Percentiles rank a stretch among this genome's conserved stretches.
These are phyloP conservation scores for Balaeniceps rex DNA, from an alignment of 2,113 vertebrate genomes.

Conservation along the genomic window DNA sequence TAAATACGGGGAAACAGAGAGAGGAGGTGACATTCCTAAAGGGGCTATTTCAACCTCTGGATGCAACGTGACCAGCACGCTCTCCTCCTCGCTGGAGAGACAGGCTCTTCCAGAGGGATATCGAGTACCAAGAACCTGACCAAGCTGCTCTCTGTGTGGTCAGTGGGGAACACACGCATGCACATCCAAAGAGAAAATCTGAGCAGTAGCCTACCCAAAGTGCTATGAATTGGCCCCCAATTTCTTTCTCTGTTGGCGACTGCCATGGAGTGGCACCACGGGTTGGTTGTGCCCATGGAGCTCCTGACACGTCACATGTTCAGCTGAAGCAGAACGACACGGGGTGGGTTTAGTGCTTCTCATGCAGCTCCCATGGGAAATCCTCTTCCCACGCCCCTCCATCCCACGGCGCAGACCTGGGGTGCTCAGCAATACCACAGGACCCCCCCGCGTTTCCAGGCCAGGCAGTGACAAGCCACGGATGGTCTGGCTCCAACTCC, in stretches of 20 bases:
- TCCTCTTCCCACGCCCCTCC: no score
- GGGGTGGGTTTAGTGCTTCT: background rate
- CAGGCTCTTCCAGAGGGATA: background rate
- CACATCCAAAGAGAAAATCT: fast-evolving
- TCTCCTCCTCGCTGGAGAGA: background rate
- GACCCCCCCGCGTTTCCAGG: background rate
- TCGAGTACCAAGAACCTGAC: background rate
- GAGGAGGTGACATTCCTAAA: background rate
- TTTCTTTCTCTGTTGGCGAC: background rate
- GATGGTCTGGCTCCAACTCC: background rate
- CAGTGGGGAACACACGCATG: background rate
- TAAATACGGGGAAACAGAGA: background rate
- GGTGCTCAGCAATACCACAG: background rate
- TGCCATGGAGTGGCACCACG: no score
- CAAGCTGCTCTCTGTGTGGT: background rate
- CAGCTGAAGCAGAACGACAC: fast-evolving
- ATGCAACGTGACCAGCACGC: fast-evolving
- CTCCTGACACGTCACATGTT: fast-evolving
- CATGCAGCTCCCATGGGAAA: background rate
- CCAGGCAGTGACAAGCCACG: background rate
- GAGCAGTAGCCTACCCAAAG: background rate
- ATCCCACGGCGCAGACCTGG: background rate
- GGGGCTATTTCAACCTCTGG: background rate
- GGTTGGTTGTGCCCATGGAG: background rate
- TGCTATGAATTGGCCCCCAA: fast-evolving